Percentiles rank a stretch among this genome's conserved stretches.
Evolutionary conservation across 2,113 vertebrate species (phyloP).

Genomic region (Sclerurus mexicanus): DNA sequence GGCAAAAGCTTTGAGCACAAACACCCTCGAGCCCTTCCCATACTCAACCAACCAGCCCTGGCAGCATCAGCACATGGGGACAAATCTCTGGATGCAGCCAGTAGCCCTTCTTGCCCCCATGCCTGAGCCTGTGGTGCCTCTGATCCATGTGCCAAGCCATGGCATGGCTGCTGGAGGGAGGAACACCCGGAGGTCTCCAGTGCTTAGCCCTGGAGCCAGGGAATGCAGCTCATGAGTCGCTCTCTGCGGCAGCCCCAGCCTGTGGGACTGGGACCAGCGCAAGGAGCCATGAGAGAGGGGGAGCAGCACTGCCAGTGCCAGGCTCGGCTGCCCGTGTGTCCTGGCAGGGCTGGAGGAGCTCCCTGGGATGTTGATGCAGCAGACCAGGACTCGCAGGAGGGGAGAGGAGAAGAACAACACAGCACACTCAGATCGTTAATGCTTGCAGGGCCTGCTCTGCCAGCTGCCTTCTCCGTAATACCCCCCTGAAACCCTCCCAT

Average conservation of each 20-base stretch:
- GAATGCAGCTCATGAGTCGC: not conserved
- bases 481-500: not conserved
- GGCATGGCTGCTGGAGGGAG: accelerated
- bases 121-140: not conserved
- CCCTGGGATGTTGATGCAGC: not conserved
- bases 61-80: accelerated
- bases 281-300: not conserved
- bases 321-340: not conserved
- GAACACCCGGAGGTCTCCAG: not conserved
- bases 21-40: accelerated
- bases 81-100: accelerated
- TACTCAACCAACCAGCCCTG: not conserved
- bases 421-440: accelerated
- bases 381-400: not conserved
- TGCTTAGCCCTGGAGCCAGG: not conserved
- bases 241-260: not conserved
- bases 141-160: accelerated
- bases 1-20: not conserved
- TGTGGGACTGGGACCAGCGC: accelerated
- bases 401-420: not conserved
- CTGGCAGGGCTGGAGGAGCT: not conserved
- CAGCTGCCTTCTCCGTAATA: not conserved
- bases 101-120: accelerated
- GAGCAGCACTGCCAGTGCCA: not conserved
- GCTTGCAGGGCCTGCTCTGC: not conserved